A percentile compares a stretch with the other conserved stretches of the same genome.
Evolutionary conservation across 2,113 vertebrate species (phyloP).

Genomic region (Lagopus muta): DNA sequence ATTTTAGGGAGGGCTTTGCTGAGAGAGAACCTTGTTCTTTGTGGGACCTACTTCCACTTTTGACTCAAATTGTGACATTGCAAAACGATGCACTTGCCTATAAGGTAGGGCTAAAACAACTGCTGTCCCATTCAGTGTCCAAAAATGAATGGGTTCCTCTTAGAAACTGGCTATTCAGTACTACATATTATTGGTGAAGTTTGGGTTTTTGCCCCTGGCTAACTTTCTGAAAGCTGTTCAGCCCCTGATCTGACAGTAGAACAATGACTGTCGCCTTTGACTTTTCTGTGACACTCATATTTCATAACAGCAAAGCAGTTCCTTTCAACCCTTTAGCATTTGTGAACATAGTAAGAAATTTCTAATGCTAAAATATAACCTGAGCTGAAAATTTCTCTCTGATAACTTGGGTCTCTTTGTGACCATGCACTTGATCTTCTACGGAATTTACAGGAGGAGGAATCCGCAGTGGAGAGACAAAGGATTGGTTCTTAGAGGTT

Average conservation of each 20-base stretch:
- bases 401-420: background rate
- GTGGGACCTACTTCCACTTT: rapidly evolving
- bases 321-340: background rate
- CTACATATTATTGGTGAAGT: background rate
- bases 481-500: background rate
- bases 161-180: background rate
- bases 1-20: background rate
- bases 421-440: rapidly evolving
- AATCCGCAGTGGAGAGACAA: rapidly evolving
- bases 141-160: constrained; percentile 38
- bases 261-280: background rate
- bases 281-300: constrained; percentile 3
- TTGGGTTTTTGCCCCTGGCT: constrained; percentile 22
- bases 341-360: background rate
- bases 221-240: background rate
- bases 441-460: background rate
- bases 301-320: background rate
- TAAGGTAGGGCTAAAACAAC: background rate
- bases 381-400: background rate
- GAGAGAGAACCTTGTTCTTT: constrained; percentile 52
- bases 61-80: background rate
- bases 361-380: background rate
- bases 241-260: background rate
- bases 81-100: background rate
- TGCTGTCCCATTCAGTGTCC: background rate